Evolutionary conservation across 2,113 vertebrate species (phyloP).

Genomic region (Pseudopodoces humilis): DNA sequence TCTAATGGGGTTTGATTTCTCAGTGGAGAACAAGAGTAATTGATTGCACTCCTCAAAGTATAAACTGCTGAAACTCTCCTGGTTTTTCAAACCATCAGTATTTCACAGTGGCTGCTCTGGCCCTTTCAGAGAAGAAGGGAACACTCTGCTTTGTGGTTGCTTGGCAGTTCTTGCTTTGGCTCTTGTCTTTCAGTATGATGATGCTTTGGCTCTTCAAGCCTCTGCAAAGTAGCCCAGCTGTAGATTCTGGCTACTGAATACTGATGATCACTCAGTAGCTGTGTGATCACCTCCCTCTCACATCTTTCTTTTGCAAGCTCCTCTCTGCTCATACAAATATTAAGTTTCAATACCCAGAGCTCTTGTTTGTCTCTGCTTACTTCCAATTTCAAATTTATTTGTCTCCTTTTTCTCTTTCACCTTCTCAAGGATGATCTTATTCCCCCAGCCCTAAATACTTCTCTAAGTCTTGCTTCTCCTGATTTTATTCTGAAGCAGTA

Average conservation of each 20-base stretch:
- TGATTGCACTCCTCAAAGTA: neutral
- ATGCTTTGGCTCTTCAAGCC: neutral
- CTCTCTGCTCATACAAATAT: neutral
- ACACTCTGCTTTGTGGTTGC: neutral
- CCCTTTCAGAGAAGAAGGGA: neutral
- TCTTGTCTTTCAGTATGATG: neutral
- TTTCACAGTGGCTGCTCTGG: neutral
- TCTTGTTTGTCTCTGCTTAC: neutral
- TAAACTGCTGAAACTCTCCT: neutral
- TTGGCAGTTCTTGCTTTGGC: neutral
- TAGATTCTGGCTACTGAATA: neutral
- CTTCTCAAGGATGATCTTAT: neutral
- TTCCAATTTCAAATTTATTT: neutral
- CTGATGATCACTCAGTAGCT: neutral
- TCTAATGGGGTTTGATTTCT: neutral
- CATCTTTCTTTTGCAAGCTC: neutral
- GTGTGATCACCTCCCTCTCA: neutral
- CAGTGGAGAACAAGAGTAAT: neutral
- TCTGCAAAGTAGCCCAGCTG: neutral
- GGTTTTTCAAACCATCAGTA: neutral
- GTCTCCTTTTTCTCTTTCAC: neutral
- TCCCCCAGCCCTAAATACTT: neutral
- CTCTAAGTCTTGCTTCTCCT: neutral
- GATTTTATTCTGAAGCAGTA: neutral
- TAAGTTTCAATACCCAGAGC: neutral